These are phyloP conservation scores for Buathra laborator DNA, from an alignment of 2,888 invertebrate genomes.

Conservation along the genomic window DNA sequence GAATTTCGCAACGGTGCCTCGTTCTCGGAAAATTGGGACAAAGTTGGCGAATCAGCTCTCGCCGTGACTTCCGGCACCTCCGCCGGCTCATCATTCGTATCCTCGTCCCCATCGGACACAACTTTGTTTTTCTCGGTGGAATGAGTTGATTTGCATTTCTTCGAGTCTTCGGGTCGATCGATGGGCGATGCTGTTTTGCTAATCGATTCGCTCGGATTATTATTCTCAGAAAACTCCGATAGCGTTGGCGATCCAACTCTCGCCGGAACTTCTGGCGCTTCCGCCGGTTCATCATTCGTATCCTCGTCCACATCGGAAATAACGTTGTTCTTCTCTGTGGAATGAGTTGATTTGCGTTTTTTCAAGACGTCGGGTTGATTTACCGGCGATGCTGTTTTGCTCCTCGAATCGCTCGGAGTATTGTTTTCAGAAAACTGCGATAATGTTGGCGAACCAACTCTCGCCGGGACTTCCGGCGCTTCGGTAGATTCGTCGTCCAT, in stretches of 20 bases:
- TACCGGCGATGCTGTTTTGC: not conserved
- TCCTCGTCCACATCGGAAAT: not conserved
- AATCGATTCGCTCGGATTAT: not conserved
- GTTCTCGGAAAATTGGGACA: constrained; percentile 38
- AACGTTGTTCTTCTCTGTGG: not conserved
- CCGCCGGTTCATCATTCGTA: not conserved
- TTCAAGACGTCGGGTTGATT: not conserved
- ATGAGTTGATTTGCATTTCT: not conserved
- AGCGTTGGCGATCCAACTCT: constrained; percentile 17
- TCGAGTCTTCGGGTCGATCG: not conserved
- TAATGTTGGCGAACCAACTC: constrained; percentile 5
- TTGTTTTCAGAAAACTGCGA: constrained; percentile 26
- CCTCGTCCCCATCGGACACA: constrained; percentile 1
- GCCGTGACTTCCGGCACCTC: not conserved
- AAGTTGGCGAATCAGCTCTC: constrained; percentile 18
- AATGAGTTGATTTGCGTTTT: not conserved
- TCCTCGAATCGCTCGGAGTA: not conserved
- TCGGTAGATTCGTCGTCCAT: not conserved
- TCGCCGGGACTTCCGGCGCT: constrained; percentile 11
- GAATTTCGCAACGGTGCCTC: not conserved
- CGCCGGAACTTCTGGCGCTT: constrained; percentile 1
- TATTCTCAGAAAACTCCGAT: constrained; percentile 30
- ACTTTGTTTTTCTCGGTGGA: not conserved
- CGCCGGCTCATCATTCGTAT: not conserved
- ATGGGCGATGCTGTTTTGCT: not conserved